Conservation (phyloP, 2,888 invertebrate species). For the Gortyna flavago region DNA sequence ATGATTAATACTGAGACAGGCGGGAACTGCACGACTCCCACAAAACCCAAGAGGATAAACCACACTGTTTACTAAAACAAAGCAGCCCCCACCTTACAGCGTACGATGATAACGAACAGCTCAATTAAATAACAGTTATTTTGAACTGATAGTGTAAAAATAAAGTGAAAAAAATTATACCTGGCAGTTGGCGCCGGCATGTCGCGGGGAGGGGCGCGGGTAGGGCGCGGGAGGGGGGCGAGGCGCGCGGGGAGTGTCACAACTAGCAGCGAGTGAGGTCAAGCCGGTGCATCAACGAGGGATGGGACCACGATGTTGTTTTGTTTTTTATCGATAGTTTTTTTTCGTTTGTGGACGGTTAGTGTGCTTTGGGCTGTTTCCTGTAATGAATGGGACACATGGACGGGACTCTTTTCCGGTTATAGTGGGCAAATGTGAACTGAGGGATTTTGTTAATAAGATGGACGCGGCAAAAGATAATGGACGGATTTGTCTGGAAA, state of each 20-base stretch:
- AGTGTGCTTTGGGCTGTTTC: neutral
- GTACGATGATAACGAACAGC: conserved; percentile 33
- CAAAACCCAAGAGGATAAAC: conserved; percentile 8
- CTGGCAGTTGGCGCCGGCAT: conserved; percentile 83
- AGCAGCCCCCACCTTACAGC: neutral
- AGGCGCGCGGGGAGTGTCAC: conserved; percentile 69
- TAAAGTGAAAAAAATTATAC: conserved; percentile 69
- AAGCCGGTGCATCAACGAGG: conserved; percentile 81
- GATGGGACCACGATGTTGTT: conserved; percentile 60
- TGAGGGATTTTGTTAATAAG: neutral
- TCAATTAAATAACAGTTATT: conserved; percentile 62
- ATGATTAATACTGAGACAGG: neutral
- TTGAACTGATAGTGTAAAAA: conserved; percentile 58
- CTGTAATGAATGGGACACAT: neutral
- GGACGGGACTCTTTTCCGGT: neutral
- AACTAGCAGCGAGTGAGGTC: conserved; percentile 79
- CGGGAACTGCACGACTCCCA: neutral
- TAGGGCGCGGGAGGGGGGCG: conserved; percentile 6
- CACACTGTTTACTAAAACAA: conserved; percentile 31
- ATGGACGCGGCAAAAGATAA: neutral
- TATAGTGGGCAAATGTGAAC: neutral
- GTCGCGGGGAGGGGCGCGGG: conserved; percentile 73
- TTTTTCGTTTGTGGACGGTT: neutral
- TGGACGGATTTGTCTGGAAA: neutral
- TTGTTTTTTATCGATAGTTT: conserved; percentile 38